Evolutionary conservation across 2,888 invertebrate species (phyloP).

Genomic region (Tenthredo livida): DNA sequence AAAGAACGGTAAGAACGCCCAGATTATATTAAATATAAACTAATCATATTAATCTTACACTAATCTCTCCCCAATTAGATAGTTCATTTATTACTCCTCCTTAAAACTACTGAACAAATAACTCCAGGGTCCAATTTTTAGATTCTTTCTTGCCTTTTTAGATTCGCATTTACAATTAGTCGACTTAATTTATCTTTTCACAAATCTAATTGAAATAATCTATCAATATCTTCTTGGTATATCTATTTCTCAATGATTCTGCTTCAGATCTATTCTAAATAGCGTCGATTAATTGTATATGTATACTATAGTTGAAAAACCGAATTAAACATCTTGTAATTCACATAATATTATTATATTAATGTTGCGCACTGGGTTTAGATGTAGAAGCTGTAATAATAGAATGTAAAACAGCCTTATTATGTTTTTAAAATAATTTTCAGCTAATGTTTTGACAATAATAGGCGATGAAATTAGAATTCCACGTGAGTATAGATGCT

Average conservation of each 20-base stretch:
- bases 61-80: conserved; percentile 1
- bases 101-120: not conserved
- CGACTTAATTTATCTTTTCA: not conserved
- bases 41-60: not conserved
- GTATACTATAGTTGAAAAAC: not conserved
- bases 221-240: not conserved
- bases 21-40: not conserved
- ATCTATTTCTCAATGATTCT: not conserved
- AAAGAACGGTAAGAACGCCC: conserved; percentile 68
- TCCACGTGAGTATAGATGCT: conserved; percentile 64
- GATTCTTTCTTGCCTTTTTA: not conserved
- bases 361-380: conserved; percentile 13
- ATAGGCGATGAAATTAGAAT: conserved; percentile 63
- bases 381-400: not conserved
- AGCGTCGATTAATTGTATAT: not conserved
- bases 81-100: not conserved
- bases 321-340: not conserved
- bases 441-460: conserved; percentile 66
- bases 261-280: not conserved
- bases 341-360: not conserved
- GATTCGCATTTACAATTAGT: not conserved
- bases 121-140: not conserved
- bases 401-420: conserved; percentile 53
- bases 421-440: conserved; percentile 61
- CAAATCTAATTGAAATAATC: not conserved